Base-by-base conservation (phyloP, 2,113 vertebrate genomes). In the Diadophis punctatus region DNA sequence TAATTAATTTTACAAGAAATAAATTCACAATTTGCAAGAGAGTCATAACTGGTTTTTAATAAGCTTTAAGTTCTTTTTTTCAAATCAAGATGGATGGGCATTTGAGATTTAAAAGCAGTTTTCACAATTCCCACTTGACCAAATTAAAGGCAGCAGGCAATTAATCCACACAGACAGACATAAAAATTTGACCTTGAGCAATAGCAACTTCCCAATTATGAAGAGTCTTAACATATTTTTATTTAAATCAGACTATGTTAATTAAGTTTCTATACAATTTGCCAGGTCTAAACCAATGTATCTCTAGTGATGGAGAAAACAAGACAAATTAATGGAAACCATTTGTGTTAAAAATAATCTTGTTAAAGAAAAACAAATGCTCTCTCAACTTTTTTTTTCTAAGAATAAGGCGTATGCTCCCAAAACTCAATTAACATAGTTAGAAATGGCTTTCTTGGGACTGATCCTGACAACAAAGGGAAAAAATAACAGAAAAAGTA, bases 11-110 rank as follows among this genome's bases (percentile, higher is more conserved):
- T 94, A 94, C 22, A 88, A 90, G 92, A 96, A 94, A 86, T 86
- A 90, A 93, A 7, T 87, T 51, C 43, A 53, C 43, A 88, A 93
- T 90, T 88, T 92, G 60, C 85, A 94, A 94, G 87, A 80, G 86
- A 89, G 56, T 88, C 68, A 94, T 14, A 93, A 94, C 1, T 74
- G 20, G 68, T 95, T 94, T 43, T 90, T 85, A 92, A 90, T 93
- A 96, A 95, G 88, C 91, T 92, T 96, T 92, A 90, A 93, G 96
- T 94, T 96, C 52, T 95, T 91, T 90, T n/a, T 93, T 93, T 96
- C 93, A 95, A 95, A 96, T 92, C 96, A 96, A 96, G 96, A 60
- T 55, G 93, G 68, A 97, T 95, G 96, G 94, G 93, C 56, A 52
- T 93, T 92, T 95, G 95, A 91, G 48, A 90, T 96, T 96, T 96